Conservation (phyloP, 2,113 vertebrate species). For the Leucoraja erinaceus region DNA sequence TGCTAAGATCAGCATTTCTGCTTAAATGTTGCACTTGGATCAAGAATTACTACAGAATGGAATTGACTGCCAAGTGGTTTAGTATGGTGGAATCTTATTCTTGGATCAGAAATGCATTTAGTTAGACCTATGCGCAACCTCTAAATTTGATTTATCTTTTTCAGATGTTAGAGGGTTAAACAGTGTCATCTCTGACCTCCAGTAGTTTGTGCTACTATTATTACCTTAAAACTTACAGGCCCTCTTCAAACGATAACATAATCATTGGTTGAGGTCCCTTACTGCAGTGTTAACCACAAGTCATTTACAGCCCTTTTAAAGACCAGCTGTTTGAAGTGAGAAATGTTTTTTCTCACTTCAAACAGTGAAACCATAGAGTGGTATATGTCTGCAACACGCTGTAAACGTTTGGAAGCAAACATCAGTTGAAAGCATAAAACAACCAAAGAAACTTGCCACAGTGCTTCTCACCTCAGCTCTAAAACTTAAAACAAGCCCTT, state of each 20-base stretch:
- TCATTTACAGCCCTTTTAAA: conserved; percentile 42
- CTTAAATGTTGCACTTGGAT: conserved; percentile 4
- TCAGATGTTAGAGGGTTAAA: conserved; percentile 33
- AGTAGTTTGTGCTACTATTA: conserved; percentile 17
- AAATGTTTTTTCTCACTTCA: conserved; percentile 38
- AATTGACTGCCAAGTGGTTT: conserved; percentile 2
- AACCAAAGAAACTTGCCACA: conserved; percentile 34
- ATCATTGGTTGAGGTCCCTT: conserved; percentile 26
- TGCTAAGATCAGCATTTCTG: conserved; percentile 13
- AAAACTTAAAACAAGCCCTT: neutral
- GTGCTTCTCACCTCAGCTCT: conserved; percentile 10
- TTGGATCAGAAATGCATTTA: conserved; percentile 34
- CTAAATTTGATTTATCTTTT: conserved; percentile 31
- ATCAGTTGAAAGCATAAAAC: conserved; percentile 43
- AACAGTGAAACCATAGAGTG: too few relatives aligned
- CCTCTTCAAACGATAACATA: conserved; percentile 31
- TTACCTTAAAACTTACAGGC: conserved; percentile 29
- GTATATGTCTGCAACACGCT: neutral
- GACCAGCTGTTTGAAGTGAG: conserved; percentile 45
- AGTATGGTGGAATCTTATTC: neutral
- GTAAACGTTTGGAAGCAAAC: conserved; percentile 43
- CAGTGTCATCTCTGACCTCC: conserved; percentile 21
- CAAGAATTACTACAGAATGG: conserved; percentile 9
- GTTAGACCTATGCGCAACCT: neutral
- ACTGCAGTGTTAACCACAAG: conserved; percentile 42